phyloP scores from a whole-genome alignment of 2,113 vertebrate species.

The Silurus glanis region DNA sequence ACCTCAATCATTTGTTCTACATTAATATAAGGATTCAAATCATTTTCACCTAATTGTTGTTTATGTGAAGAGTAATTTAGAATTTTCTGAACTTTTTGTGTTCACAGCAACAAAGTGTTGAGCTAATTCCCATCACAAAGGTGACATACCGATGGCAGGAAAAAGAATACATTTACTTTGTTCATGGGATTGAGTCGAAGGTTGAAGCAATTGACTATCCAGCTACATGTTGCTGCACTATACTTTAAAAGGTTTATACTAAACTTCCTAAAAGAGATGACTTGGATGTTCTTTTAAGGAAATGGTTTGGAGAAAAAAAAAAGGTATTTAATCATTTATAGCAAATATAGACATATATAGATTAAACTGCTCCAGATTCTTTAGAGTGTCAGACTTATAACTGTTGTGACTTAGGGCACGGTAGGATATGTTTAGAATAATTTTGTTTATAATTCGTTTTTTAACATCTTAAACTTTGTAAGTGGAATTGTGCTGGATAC shows the following conservation, averaged over 20 bases:
- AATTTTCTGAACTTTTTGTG: slow-evolving; percentile 16
- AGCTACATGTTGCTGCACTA: slow-evolving; percentile 71
- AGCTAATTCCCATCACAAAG: slow-evolving; percentile 77
- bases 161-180: slow-evolving; percentile 68
- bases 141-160: slow-evolving; percentile 75
- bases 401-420: background rate
- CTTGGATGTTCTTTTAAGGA: background rate
- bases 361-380: background rate
- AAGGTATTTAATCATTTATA: background rate
- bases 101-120: slow-evolving; percentile 76
- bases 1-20: background rate
- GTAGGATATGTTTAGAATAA: background rate
- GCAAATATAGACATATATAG: background rate
- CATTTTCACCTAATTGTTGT: background rate
- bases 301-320: background rate
- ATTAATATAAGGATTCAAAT: background rate
- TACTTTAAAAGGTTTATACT: slow-evolving; percentile 58
- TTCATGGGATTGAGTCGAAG: slow-evolving; percentile 76
- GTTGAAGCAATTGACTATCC: slow-evolving; percentile 74
- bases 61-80: background rate
- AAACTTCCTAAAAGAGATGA: background rate
- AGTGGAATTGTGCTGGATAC: background rate
- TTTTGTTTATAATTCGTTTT: too few species aligned
- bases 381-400: background rate
- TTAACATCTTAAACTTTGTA: background rate